A percentile compares a stretch with the other conserved stretches of the same genome.
These are phyloP conservation scores for Epsilonema sp. DNA, from an alignment of 2,888 invertebrate genomes.

Conservation along the genomic window DNA sequence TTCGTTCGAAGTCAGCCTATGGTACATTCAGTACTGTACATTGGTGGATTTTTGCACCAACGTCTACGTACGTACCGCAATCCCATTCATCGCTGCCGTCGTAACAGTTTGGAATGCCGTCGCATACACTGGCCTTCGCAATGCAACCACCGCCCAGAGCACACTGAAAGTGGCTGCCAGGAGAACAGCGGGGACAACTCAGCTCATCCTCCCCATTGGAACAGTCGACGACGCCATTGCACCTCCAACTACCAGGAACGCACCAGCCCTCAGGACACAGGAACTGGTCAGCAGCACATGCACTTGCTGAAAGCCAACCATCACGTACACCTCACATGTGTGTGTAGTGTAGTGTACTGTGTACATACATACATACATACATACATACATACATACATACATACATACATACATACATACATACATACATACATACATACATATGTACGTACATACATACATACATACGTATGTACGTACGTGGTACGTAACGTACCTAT, in stretches of 20 bases:
- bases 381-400: no score
- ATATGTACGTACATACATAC: no score
- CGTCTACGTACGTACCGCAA: conserved; percentile 31
- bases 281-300: conserved; percentile 20
- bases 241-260: conserved; percentile 36
- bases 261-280: conserved; percentile 43
- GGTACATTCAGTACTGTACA: no score
- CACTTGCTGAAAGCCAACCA: conserved; percentile 5
- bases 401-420: no score
- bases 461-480: no score
- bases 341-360: no score
- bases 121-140: conserved; percentile 37
- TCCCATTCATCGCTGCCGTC: conserved; percentile 46
- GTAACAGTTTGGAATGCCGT: conserved; percentile 42
- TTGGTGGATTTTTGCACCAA: no score
- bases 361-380: no score
- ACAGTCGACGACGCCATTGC: conserved; percentile 21
- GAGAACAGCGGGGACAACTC: conserved; percentile 11
- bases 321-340: no score
- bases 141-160: conserved; percentile 41
- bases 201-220: conserved; percentile 16
- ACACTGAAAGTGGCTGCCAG: conserved; percentile 24
- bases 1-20: no score
- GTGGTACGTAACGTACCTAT: no score
- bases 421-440: no score